These are phyloP conservation scores for Eulemur coronatus DNA, from an alignment of 2,797 vertebrate species.

Conservation along the genomic window DNA sequence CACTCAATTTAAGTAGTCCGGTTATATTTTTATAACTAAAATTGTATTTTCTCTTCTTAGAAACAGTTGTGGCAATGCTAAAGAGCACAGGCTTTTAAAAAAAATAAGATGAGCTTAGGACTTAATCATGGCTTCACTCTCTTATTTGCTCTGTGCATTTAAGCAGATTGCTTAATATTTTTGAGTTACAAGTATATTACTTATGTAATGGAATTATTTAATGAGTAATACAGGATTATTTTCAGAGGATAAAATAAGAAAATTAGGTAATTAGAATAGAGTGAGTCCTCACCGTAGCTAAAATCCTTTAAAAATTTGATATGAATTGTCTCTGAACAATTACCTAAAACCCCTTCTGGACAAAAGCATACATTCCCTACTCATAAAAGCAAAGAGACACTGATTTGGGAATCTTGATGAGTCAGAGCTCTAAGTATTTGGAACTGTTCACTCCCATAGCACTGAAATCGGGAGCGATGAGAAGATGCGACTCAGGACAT, in stretches of 20 bases:
- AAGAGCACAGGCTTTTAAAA: neutral
- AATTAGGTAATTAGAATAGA: conserved; percentile 27
- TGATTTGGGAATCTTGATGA: neutral
- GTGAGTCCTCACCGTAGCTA: neutral
- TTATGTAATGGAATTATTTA: conserved; percentile 16
- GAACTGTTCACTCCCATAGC: neutral
- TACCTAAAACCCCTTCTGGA: neutral
- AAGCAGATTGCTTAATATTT: neutral
- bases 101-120: neutral
- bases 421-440: neutral
- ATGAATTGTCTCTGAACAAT: neutral
- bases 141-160: neutral
- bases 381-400: neutral
- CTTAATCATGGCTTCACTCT: neutral
- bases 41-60: neutral
- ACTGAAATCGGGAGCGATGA: neutral
- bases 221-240: conserved; percentile 1
- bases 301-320: neutral
- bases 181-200: neutral
- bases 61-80: neutral
- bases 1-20: neutral
- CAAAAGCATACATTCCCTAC: neutral
- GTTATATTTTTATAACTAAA: conserved; percentile 29
- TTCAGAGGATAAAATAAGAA: conserved; percentile 44
- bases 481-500: too few species aligned